Evolutionary conservation across 2,888 invertebrate genomes (phyloP).

Genomic region (Baccha elongata): DNA sequence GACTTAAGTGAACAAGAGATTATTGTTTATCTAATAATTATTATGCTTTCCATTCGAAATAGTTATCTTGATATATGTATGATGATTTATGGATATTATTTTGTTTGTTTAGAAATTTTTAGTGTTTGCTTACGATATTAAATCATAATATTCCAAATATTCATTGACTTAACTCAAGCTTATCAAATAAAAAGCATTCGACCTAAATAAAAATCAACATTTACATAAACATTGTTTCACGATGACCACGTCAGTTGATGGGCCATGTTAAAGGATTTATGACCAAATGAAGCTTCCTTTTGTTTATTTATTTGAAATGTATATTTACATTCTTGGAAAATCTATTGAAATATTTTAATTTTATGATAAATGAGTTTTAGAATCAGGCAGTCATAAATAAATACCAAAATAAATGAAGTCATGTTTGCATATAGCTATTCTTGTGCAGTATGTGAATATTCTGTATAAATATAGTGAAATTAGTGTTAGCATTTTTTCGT

Average conservation of each 20-base stretch:
- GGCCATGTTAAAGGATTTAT: neutral
- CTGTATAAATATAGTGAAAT: too few species aligned
- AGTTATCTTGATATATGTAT: too few species aligned
- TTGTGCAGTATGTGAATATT: too few species aligned
- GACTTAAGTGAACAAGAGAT: too few species aligned
- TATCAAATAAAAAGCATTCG: neutral
- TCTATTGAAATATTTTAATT: neutral
- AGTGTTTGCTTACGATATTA: neutral
- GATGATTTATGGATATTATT: too few species aligned
- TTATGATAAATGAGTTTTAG: neutral
- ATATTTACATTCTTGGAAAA: neutral
- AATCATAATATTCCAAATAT: constrained; percentile 9
- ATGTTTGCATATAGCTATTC: too few species aligned
- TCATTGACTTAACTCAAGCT: neutral
- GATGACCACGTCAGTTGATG: neutral
- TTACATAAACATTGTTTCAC: neutral
- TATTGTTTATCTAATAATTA: too few species aligned
- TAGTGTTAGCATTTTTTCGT: neutral
- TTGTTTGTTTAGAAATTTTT: too few species aligned
- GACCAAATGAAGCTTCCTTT: neutral
- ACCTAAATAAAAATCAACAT: neutral
- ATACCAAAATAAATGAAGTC: neutral
- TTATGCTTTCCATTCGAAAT: too few species aligned
- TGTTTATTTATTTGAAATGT: neutral
- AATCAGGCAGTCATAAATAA: neutral